Conservation (phyloP, 2,888 invertebrate genomes). For the Perithous albicinctus region DNA sequence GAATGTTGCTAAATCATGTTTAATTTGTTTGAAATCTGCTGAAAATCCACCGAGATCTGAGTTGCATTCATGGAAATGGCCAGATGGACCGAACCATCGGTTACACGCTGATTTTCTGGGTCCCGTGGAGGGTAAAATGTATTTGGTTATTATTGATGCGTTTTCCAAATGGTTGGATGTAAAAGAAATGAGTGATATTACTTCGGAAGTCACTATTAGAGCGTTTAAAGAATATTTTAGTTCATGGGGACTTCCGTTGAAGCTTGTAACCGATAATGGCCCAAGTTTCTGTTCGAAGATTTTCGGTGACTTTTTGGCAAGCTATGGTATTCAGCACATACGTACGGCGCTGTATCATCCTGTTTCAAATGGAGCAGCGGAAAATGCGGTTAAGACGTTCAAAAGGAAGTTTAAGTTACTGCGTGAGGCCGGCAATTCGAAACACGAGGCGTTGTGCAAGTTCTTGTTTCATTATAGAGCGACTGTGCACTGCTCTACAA, state of each 20-base stretch:
- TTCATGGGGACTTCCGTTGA: slow-evolving; percentile 52
- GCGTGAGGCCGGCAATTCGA: too few relatives aligned
- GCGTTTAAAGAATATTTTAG: slow-evolving; percentile 53
- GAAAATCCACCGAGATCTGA: slow-evolving; percentile 61
- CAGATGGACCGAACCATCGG: slow-evolving; percentile 63
- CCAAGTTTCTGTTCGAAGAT: slow-evolving; percentile 42
- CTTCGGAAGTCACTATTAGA: slow-evolving; percentile 52
- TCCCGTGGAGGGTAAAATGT: slow-evolving; percentile 54
- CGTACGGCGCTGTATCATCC: too few relatives aligned
- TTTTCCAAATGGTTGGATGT: slow-evolving; percentile 71
- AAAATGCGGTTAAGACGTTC: too few relatives aligned
- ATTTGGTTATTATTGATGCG: slow-evolving; percentile 59
- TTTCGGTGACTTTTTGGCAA: slow-evolving; percentile 38
- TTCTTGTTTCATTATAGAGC: too few relatives aligned
- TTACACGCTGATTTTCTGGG: slow-evolving; percentile 69
- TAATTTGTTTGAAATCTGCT: slow-evolving; percentile 58
- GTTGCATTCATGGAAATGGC: slow-evolving; percentile 69
- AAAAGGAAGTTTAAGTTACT: too few relatives aligned
- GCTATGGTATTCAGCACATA: slow-evolving; percentile 39
- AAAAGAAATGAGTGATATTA: slow-evolving; percentile 43
- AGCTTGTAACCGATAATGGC: slow-evolving; percentile 56
- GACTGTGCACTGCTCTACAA: too few relatives aligned
- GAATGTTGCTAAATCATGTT: slow-evolving; percentile 61
- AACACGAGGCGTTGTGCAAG: too few relatives aligned
- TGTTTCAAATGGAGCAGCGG: too few relatives aligned